Percentiles rank a stretch among this genome's conserved stretches.
Evolutionary conservation across 2,113 vertebrate species (phyloP).

Genomic region (Eurypyga helias): DNA sequence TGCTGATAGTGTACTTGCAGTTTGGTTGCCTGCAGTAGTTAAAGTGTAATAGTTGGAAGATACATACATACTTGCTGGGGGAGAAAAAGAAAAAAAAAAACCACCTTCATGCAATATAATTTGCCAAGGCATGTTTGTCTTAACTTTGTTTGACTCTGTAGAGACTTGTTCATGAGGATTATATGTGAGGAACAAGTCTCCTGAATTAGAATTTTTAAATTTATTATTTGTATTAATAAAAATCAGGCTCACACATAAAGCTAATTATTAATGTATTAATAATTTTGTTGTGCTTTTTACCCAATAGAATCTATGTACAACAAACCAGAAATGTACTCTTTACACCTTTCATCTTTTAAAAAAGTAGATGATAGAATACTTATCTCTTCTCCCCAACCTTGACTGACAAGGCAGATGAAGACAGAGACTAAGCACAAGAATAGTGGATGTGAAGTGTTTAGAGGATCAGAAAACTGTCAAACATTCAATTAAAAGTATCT

Average conservation of each 20-base stretch:
- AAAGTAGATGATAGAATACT: not conserved
- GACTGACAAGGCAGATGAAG: not conserved
- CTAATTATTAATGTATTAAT: not conserved
- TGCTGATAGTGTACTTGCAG: not conserved
- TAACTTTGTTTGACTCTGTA: not conserved
- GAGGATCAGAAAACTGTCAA: not conserved
- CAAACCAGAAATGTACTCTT: not conserved
- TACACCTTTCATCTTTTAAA: not conserved
- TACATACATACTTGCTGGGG: not conserved
- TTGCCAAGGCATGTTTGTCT: not conserved
- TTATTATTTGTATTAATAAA: not conserved
- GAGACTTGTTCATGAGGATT: not conserved
- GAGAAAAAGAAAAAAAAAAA: not conserved
- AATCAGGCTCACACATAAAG: not conserved
- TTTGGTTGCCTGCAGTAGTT: not conserved
- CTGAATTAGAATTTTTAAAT: not conserved
- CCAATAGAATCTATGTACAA: not conserved
- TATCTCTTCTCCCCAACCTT: not conserved
- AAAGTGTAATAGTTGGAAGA: not conserved
- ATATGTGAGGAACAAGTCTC: not conserved
- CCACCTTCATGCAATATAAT: not conserved
- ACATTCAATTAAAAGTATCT: not conserved
- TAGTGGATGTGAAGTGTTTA: not conserved
- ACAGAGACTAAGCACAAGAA: not conserved
- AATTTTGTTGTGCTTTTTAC: not conserved